Evolutionary conservation across 1,140 invertebrate species (phyloP).

Genomic region (Chironomus striatipennis): DNA sequence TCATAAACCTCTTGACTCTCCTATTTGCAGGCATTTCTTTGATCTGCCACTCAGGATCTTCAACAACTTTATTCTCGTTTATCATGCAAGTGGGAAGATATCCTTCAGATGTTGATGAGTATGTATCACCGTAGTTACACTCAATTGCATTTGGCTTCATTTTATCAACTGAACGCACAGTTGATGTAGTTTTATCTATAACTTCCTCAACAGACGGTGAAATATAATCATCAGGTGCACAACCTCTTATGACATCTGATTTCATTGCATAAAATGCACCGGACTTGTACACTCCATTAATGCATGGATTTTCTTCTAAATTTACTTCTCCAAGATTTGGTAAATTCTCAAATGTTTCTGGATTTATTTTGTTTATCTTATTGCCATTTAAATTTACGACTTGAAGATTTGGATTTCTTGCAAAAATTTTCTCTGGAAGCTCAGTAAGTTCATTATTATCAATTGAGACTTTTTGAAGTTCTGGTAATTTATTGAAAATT

Average conservation of each 20-base stretch:
- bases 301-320: neutral
- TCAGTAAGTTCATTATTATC: neutral
- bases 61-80: neutral
- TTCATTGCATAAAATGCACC: conserved; percentile 4
- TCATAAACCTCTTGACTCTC: neutral
- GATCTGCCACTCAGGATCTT: neutral
- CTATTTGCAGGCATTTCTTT: neutral
- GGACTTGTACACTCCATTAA: neutral
- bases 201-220: neutral
- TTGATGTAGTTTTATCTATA: neutral
- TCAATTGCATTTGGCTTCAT: neutral
- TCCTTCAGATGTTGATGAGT: neutral
- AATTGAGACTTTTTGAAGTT: neutral
- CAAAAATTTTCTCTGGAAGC: neutral
- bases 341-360: neutral
- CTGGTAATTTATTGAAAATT: neutral
- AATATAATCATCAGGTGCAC: neutral
- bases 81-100: neutral
- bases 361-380: neutral
- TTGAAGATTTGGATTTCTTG: neutral
- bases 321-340: neutral
- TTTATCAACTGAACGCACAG: neutral
- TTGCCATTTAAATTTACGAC: neutral
- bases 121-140: neutral
- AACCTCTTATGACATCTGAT: neutral